These are phyloP conservation scores for Elanus axillaris DNA, from an alignment of 2,113 vertebrate species.

Conservation along the genomic window DNA sequence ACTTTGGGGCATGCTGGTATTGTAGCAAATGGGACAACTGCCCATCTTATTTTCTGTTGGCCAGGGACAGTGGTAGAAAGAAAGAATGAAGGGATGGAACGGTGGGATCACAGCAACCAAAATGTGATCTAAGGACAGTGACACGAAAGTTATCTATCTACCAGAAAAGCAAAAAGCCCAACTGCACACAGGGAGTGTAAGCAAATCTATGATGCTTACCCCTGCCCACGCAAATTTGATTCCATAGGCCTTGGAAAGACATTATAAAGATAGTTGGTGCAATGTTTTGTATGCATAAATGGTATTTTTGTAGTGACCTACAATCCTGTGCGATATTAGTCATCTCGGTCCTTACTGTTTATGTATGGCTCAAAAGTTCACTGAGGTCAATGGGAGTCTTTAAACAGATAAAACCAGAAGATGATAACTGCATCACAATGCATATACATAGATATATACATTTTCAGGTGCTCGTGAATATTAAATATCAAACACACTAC, in stretches of 20 bases:
- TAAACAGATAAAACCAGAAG: not conserved
- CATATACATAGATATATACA: not conserved
- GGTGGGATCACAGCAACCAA: not conserved
- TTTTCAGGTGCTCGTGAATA: not conserved
- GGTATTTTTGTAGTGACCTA: not conserved
- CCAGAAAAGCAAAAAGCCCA: not conserved
- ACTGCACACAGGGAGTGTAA: not conserved
- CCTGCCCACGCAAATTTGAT: not conserved
- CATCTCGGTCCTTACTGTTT: not conserved
- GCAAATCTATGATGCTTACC: not conserved
- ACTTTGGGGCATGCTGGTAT: not conserved
- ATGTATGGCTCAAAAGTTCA: not conserved
- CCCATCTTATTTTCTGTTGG: not conserved
- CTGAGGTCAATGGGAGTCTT: not conserved
- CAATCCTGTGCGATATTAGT: too few relatives aligned
- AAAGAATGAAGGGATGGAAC: not conserved
- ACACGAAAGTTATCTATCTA: not conserved
- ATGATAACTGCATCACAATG: not conserved
- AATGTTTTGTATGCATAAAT: not conserved
- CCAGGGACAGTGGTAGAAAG: not conserved
- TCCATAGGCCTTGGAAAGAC: not conserved
- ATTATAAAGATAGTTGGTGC: not conserved
- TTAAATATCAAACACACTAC: not conserved
- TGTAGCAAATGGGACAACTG: not conserved
- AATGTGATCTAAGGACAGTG: not conserved